Evolutionary conservation across 2,113 vertebrate genomes (phyloP).

Genomic region (Haliaeetus leucogaster): DNA sequence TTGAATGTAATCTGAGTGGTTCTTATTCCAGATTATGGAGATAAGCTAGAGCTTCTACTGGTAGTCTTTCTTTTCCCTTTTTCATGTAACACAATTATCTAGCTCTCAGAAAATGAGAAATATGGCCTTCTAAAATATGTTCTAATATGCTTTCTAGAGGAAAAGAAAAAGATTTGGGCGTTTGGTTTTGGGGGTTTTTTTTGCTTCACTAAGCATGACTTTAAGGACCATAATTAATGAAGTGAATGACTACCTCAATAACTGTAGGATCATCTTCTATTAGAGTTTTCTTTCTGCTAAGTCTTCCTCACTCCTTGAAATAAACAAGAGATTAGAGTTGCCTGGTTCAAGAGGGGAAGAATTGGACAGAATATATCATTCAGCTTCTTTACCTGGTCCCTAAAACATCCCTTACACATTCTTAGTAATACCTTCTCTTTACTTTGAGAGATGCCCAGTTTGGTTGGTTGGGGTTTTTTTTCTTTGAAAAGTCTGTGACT

Average conservation of each 20-base stretch:
- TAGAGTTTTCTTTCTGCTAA: background rate
- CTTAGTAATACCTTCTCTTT: background rate
- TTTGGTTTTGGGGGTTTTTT: background rate
- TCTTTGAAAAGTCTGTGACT: background rate
- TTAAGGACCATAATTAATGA: background rate
- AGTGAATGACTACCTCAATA: background rate
- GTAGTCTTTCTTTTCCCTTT: background rate
- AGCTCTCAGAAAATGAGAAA: background rate
- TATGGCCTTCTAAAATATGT: background rate
- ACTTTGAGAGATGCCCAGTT: background rate
- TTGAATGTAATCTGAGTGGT: background rate
- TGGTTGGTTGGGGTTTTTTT: background rate
- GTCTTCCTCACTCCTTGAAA: background rate
- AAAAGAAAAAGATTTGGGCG: background rate
- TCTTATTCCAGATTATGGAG: background rate
- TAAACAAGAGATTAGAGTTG: background rate
- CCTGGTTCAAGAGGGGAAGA: background rate
- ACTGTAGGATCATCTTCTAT: background rate
- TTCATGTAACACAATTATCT: background rate
- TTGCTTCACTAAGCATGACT: background rate
- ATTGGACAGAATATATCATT: background rate
- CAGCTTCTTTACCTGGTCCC: background rate
- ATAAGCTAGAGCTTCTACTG: background rate
- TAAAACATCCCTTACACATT: background rate
- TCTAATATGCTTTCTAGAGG: background rate